phyloP scores from a whole-genome alignment of 2,113 vertebrate genomes.

The Apaloderma vittatum region DNA sequence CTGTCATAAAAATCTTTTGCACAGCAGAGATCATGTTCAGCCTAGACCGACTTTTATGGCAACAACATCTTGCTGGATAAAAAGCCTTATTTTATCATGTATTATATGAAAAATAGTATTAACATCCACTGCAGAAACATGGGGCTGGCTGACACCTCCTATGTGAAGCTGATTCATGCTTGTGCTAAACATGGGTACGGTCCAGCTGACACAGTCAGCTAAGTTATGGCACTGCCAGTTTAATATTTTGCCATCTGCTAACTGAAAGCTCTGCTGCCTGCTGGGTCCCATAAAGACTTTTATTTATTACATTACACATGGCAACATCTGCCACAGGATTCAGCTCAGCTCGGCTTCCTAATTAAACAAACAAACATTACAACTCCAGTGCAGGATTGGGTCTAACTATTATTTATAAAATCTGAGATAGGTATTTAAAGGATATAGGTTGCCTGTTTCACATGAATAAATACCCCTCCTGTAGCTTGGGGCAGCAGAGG shows the following conservation, averaged over 20 bases:
- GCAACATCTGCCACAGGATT: conserved; percentile 81
- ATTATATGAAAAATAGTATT: neutral
- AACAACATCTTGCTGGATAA: neutral
- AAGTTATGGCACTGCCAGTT: conserved; percentile 78
- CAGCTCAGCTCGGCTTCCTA: conserved; percentile 69
- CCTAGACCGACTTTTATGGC: neutral
- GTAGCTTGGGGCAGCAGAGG: neutral
- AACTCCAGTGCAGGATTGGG: conserved; percentile 1
- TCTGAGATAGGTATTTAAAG: conserved; percentile 6
- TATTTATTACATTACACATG: conserved; percentile 85
- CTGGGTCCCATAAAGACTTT: conserved; percentile 83
- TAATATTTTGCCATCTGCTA: conserved; percentile 85
- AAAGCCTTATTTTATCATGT: neutral
- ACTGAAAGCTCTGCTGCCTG: conserved; percentile 79
- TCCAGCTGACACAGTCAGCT: conserved; percentile 74
- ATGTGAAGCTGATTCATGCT: conserved; percentile 55
- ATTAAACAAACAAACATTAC: conserved; percentile 81
- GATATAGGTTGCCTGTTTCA: neutral
- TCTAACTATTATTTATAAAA: conserved; percentile 40
- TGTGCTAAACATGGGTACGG: conserved; percentile 52
- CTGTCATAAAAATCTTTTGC: neutral
- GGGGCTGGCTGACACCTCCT: conserved; percentile 46
- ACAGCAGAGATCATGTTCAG: neutral
- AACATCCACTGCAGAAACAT: neutral
- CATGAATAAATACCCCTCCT: neutral